phyloP scores from a whole-genome alignment of 2,113 vertebrate species.

The Cheirogaleus medius region DNA sequence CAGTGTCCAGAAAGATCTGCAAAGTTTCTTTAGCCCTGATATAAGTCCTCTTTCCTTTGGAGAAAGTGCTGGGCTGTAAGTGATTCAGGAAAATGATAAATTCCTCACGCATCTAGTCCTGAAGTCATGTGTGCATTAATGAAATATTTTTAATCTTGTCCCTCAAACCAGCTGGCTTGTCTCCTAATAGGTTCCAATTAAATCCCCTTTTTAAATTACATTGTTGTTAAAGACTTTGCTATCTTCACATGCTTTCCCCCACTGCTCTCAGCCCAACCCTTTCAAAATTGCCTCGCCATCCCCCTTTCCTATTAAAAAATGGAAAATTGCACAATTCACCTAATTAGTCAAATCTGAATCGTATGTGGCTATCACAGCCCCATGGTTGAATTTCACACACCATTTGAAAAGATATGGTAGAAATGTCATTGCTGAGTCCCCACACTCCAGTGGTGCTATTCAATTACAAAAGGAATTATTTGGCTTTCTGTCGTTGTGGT shows the following conservation, averaged over 20 bases:
- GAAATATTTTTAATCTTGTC: conserved; percentile 80
- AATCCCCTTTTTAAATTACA: conserved; percentile 72
- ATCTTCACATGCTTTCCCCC: conserved; percentile 30
- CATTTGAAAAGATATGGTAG: conserved; percentile 79
- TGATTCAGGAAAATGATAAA: background rate
- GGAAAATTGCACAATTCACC: conserved; percentile 68
- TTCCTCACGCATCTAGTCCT: background rate
- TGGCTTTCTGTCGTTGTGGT: conserved; percentile 35
- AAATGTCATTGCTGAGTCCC: conserved; percentile 43
- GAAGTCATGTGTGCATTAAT: conserved; percentile 59
- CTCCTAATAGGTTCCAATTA: conserved; percentile 80
- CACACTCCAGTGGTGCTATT: conserved; percentile 66
- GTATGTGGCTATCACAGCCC: conserved; percentile 69
- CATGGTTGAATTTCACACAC: conserved; percentile 83
- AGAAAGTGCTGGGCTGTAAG: background rate
- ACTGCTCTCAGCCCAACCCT: background rate
- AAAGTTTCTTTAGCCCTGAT: too few species aligned
- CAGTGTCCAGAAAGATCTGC: too few species aligned
- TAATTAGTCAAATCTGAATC: conserved; percentile 79
- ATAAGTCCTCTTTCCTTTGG: background rate
- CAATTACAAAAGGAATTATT: conserved; percentile 77
- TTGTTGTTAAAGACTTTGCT: conserved; percentile 59
- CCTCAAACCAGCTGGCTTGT: conserved; percentile 67
- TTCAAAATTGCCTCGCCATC: conserved; percentile 61
- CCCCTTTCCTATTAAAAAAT: conserved; percentile 74